A percentile compares a stretch with the other conserved stretches of the same genome.
Evolutionary conservation across 92 coral and sea anemone genomes (phyloP).

Genomic region (Nematostella vectensis): DNA sequence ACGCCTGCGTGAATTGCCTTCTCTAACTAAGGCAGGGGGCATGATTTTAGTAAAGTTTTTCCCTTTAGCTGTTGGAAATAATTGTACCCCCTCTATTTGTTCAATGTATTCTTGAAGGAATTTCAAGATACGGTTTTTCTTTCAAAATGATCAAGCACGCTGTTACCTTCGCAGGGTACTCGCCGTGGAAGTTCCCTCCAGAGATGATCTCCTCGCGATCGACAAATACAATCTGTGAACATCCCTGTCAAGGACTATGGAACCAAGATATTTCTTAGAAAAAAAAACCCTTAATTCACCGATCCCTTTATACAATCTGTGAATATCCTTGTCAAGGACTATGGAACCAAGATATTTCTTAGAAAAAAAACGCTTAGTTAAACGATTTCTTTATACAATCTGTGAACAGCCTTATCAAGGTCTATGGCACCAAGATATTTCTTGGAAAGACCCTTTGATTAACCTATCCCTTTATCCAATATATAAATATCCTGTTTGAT

Average conservation of each 20-base stretch:
- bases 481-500: too few relatives aligned
- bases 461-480: too few relatives aligned
- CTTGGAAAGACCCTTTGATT: neutral
- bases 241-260: slow-evolving; percentile 7
- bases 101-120: too few relatives aligned
- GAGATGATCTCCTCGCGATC: slow-evolving; percentile 79
- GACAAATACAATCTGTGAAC: slow-evolving; percentile 68
- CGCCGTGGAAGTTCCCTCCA: slow-evolving; percentile 95
- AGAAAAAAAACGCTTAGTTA: neutral
- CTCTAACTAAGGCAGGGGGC: too few relatives aligned
- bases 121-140: too few relatives aligned
- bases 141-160: too few relatives aligned
- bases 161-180: slow-evolving; percentile 97
- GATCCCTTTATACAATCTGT: slow-evolving; percentile 79
- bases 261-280: too few relatives aligned
- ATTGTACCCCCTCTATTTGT: too few relatives aligned
- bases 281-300: neutral
- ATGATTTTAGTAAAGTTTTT: too few relatives aligned
- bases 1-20: too few relatives aligned
- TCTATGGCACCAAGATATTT: neutral
- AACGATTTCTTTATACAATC: slow-evolving; percentile 76
- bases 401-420: slow-evolving; percentile 16
- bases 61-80: too few relatives aligned
- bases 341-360: neutral
- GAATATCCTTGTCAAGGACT: slow-evolving; percentile 8